A percentile compares a stretch with the other conserved stretches of the same genome.
Evolutionary conservation across 2,797 vertebrate genomes (phyloP).

Genomic region (Molothrus ater): DNA sequence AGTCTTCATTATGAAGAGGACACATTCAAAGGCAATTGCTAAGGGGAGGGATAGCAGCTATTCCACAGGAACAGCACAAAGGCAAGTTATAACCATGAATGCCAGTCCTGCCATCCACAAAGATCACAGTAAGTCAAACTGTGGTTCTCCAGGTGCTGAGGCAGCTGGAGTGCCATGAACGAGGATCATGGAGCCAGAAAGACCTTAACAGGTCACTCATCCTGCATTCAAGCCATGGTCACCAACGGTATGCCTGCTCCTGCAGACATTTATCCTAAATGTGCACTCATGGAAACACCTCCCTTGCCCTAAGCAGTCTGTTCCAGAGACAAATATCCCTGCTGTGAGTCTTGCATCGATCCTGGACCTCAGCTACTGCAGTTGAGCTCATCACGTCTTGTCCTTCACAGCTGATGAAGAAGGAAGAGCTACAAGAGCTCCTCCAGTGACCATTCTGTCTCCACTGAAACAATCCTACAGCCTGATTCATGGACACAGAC

Average conservation of each 20-base stretch:
- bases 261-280: background rate
- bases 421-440: background rate
- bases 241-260: background rate
- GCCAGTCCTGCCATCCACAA: background rate
- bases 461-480: background rate
- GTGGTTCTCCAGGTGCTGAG: background rate
- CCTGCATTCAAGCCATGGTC: background rate
- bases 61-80: conserved; percentile 15
- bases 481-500: background rate
- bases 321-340: background rate
- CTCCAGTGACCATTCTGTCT: background rate
- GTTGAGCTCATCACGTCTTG: background rate
- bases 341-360: background rate
- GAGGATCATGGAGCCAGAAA: background rate
- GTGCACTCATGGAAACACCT: background rate
- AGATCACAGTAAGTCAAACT: background rate
- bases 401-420: background rate
- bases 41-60: conserved; percentile 29
- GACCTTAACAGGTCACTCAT: background rate
- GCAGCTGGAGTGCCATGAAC: background rate
- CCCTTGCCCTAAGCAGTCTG: background rate
- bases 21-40: conserved; percentile 56
- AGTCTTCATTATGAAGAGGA: conserved; percentile 62
- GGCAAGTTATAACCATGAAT: background rate
- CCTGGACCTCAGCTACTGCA: background rate